These are phyloP conservation scores for Drosophila teissieri DNA, from an alignment of 1,140 invertebrate species.

Conservation along the genomic window DNA sequence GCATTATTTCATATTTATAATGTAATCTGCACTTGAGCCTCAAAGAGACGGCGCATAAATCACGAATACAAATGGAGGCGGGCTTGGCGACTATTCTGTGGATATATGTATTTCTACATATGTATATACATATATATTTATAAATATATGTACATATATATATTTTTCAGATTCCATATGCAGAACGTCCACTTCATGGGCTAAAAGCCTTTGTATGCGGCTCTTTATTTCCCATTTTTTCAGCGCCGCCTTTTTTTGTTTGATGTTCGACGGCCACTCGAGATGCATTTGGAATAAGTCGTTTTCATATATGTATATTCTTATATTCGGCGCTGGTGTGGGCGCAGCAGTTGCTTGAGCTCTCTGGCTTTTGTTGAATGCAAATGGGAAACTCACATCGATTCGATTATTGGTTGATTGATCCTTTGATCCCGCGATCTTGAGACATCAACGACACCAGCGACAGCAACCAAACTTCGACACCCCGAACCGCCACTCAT, in stretches of 20 bases:
- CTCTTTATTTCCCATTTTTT: slow-evolving; percentile 7
- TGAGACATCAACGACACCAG: not conserved
- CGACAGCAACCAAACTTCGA: too few species aligned
- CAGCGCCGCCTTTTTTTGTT: slow-evolving; percentile 59
- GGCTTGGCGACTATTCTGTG: slow-evolving; percentile 13
- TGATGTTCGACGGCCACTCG: slow-evolving; percentile 74
- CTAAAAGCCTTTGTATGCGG: slow-evolving; percentile 68
- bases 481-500: slow-evolving; percentile 34
- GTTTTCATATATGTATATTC: slow-evolving; percentile 7
- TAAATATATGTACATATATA: not conserved
- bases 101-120: not conserved
- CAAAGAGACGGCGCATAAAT: slow-evolving; percentile 79
- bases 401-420: slow-evolving; percentile 56
- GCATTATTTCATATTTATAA: slow-evolving; percentile 82
- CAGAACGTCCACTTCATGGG: slow-evolving; percentile 58
- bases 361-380: slow-evolving; percentile 10
- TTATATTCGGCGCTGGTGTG: slow-evolving; percentile 1
- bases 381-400: slow-evolving; percentile 42
- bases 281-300: slow-evolving; percentile 68
- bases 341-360: not conserved
- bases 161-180: slow-evolving; percentile 42
- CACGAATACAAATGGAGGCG: slow-evolving; percentile 49
- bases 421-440: slow-evolving; percentile 49
- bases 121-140: not conserved
- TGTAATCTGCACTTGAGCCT: slow-evolving; percentile 79